Percentiles rank a stretch among this genome's conserved stretches.
These are phyloP conservation scores for Caenorhabditis sp. DNA, from an alignment of 2,888 invertebrate species.

Conservation along the genomic window DNA sequence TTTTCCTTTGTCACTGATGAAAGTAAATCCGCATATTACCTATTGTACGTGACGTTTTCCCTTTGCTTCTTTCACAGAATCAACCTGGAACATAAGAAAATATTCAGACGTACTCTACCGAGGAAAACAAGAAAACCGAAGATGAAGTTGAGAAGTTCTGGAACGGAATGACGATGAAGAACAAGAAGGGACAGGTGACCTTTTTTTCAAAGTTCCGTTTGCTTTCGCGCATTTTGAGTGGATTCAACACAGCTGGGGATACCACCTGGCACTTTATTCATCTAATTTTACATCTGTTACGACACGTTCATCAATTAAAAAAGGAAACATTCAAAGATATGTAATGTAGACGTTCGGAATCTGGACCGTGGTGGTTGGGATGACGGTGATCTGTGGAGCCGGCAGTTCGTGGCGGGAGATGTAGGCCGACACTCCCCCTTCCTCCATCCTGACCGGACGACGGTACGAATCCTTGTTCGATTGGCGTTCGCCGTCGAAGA, in stretches of 20 bases:
- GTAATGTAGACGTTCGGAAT: slow-evolving; percentile 1
- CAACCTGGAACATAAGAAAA: background rate
- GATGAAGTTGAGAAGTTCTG: slow-evolving; percentile 42
- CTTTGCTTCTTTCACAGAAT: background rate
- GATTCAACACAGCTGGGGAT: background rate
- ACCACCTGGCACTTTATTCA: background rate
- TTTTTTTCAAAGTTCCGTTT: background rate
- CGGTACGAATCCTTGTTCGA: slow-evolving; percentile 16
- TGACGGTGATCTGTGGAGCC: background rate
- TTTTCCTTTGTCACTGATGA: slow-evolving; percentile 8
- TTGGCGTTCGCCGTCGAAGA: background rate
- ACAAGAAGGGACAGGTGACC: slow-evolving; percentile 42
- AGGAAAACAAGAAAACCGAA: slow-evolving; percentile 27
- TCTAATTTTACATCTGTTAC: background rate
- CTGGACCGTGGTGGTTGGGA: background rate
- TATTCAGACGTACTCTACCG: slow-evolving; percentile 14
- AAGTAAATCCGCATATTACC: slow-evolving; percentile 18
- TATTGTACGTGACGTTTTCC: slow-evolving; percentile 11
- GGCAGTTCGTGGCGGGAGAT: slow-evolving; percentile 16
- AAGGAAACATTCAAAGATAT: slow-evolving; percentile 1
- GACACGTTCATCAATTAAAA: background rate
- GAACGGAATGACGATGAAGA: slow-evolving; percentile 34
- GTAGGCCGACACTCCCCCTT: slow-evolving; percentile 20
- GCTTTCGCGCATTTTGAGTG: background rate
- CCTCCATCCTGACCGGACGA: slow-evolving; percentile 10